Evolutionary conservation across 2,888 invertebrate species (phyloP).

Genomic region (Cephus pulcher): DNA sequence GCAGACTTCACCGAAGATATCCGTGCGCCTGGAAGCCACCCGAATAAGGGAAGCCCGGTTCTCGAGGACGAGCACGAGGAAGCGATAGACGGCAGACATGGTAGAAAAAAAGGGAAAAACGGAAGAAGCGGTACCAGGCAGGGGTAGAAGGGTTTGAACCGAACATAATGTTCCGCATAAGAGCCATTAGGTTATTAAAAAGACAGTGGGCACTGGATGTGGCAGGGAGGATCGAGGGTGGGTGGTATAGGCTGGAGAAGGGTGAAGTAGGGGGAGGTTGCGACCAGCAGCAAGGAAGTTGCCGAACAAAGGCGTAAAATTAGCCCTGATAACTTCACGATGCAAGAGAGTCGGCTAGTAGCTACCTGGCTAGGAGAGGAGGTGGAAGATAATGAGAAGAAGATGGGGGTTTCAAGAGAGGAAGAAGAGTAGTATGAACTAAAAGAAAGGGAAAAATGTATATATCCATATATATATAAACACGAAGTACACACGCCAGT

Average conservation of each 20-base stretch:
- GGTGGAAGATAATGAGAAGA: constrained; percentile 17
- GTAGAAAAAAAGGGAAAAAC: constrained; percentile 9
- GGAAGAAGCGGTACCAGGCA: constrained; percentile 2
- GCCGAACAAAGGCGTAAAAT: constrained; percentile 52
- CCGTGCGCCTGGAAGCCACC: neutral
- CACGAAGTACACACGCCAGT: neutral
- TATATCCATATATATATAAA: neutral
- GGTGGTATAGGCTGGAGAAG: constrained; percentile 35
- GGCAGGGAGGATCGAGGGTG: constrained; percentile 39
- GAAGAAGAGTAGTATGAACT: neutral
- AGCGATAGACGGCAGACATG: neutral
- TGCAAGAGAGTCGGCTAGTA: constrained; percentile 26
- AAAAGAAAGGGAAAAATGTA: neutral
- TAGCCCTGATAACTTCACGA: constrained; percentile 54
- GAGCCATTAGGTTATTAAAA: constrained; percentile 67
- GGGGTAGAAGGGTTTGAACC: constrained; percentile 4
- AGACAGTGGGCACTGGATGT: constrained; percentile 48
- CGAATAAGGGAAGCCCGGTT: constrained; percentile 29
- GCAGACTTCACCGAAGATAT: neutral
- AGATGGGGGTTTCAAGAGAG: neutral
- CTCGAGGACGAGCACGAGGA: neutral
- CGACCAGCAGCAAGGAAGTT: constrained; percentile 27
- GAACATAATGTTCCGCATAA: constrained; percentile 52
- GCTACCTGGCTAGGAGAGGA: constrained; percentile 17
- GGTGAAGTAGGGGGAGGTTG: neutral